Base-by-base conservation (phyloP, 2,113 vertebrate genomes). In the Tachysurus fulvidraco region DNA sequence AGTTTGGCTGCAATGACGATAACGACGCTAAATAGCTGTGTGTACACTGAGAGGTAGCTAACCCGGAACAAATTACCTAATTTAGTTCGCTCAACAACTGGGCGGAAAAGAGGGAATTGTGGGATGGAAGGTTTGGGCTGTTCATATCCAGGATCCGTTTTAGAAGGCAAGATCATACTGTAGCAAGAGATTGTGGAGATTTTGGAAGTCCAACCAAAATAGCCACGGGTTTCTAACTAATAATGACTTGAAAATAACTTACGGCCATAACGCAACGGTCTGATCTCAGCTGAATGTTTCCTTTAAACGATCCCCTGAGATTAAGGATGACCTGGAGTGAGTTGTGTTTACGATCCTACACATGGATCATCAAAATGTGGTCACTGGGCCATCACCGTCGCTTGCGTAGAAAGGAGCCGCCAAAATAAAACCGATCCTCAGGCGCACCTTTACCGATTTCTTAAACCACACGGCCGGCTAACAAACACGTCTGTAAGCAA, bases 1-100 rank as follows among this genome's bases (percentile, higher is more conserved):
- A 86, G 28, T 52, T 23, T 7, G 60, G 86, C 81, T 65, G 82
- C 82, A 73, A 77, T 78, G 88, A 89, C 82, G 84, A 86, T 83
- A 88, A 85, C 77, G 54, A 65, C 62, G 28, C 73, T 80, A 73
- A 84, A 76, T 84, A 83, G 46, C 71, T 21, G 46, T 83, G 44
- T 78, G 46, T 78, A 23, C 44, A 62, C 78, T 86, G 55, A 36
- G 30, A 83, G 60, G 28, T 84, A 54, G 44, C 17, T 54, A 54
- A 69, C 64, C 64, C 46, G 71, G 80, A 83, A 88, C 81, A 86
- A 80, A 76, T 57, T 55, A 65, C 81, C 60, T 74, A 65, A 88
- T 83, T 85, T 83, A 73, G 80, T 55, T 73, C 57, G 28, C 28
- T 55, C 69, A 57, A 50, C 65, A 59, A 57, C 77, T 88, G 83